These are phyloP conservation scores for Notarius lentiginosus DNA, from an alignment of 2,113 vertebrate species.

Conservation along the genomic window DNA sequence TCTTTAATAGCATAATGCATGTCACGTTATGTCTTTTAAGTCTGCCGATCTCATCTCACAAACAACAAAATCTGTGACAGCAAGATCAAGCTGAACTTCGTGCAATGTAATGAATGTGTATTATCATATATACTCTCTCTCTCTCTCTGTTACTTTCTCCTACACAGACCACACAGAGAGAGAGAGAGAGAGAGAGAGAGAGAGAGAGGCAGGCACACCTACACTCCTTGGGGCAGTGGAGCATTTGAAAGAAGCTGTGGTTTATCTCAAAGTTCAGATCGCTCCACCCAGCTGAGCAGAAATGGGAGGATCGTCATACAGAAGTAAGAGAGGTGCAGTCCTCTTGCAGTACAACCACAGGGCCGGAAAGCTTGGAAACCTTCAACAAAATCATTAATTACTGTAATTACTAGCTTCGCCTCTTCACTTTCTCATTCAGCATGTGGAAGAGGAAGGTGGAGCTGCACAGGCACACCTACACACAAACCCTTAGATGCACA, in stretches of 20 bases:
- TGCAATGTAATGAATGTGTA: background rate
- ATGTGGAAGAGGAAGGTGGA: slow-evolving; percentile 53
- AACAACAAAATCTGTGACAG: background rate
- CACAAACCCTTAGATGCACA: slow-evolving; percentile 32
- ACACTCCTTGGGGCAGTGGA: slow-evolving; percentile 42
- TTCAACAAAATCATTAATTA: slow-evolving; percentile 72
- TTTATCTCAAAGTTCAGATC: slow-evolving; percentile 59
- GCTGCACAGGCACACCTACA: slow-evolving; percentile 21
- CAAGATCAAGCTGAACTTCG: too few relatives aligned
- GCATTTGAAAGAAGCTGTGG: slow-evolving; percentile 62
- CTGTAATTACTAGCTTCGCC: slow-evolving; percentile 71
- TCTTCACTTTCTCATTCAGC: slow-evolving; percentile 69
- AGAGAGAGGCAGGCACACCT: background rate
- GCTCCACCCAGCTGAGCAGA: slow-evolving; percentile 67
- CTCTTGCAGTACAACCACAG: slow-evolving; percentile 51
- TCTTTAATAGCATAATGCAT: background rate
- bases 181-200: background rate
- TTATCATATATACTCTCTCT: background rate
- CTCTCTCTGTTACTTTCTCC: background rate
- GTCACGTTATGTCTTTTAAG: background rate
- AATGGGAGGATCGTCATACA: slow-evolving; percentile 70
- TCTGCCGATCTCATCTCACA: background rate
- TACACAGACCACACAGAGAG: slow-evolving; percentile 14
- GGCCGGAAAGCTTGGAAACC: slow-evolving; percentile 68
- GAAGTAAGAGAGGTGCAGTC: slow-evolving; percentile 61